phyloP scores from a whole-genome alignment of 2,113 vertebrate genomes.

The Epinephelus fuscoguttatus region DNA sequence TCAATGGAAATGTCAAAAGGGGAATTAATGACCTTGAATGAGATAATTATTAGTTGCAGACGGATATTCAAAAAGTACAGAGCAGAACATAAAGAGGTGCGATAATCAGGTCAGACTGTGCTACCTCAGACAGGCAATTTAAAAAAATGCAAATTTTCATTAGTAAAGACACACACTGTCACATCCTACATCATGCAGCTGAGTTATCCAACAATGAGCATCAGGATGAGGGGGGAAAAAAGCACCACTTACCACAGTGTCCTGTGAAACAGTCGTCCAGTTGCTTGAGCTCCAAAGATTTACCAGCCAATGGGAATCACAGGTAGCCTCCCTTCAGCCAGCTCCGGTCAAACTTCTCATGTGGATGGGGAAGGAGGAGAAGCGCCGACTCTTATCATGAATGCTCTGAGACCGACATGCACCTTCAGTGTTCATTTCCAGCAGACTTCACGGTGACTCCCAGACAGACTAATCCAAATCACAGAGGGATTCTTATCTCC shows the following conservation, averaged over 20 bases:
- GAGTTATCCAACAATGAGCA: neutral
- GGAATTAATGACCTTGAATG: too few species aligned
- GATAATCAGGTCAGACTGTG: too few species aligned
- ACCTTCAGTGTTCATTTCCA: constrained; percentile 64
- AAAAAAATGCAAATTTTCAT: too few species aligned
- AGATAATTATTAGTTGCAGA: too few species aligned
- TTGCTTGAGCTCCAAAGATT: neutral
- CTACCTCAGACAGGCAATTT: too few species aligned
- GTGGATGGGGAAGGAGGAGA: constrained; percentile 38
- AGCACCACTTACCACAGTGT: constrained; percentile 47
- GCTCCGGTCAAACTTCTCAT: constrained; percentile 69
- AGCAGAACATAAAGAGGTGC: too few species aligned
- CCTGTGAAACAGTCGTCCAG: constrained; percentile 29
- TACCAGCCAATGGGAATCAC: constrained; percentile 25
- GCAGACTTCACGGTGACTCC: constrained; percentile 25
- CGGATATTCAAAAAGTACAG: too few species aligned
- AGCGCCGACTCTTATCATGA: constrained; percentile 20
- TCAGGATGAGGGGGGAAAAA: neutral
- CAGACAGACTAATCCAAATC: constrained; percentile 3
- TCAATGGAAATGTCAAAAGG: too few species aligned
- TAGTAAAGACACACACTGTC: too few species aligned
- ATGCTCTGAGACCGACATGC: constrained; percentile 24
- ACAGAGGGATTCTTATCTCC: constrained; percentile 7
- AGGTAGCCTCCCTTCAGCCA: constrained; percentile 36
- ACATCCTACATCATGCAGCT: neutral